Conservation (phyloP, 2,888 invertebrate species). For the Heliconius aoede region DNA sequence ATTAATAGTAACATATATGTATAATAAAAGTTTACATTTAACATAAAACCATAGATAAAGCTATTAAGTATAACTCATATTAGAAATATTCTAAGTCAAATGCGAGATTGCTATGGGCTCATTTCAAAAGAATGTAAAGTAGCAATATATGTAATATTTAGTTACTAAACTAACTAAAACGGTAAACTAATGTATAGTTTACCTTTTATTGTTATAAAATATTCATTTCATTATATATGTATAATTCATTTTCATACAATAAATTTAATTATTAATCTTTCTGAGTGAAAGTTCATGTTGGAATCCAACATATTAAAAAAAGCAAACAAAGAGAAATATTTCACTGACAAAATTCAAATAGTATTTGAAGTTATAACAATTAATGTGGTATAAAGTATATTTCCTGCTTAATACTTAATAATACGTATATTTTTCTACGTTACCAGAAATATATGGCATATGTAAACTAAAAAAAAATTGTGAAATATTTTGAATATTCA, state of each 20-base stretch:
- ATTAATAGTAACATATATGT: background rate
- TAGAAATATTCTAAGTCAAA: background rate
- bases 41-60: background rate
- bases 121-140: too few species aligned
- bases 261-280: background rate
- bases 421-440: background rate
- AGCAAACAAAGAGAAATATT: too few species aligned
- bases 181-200: too few species aligned
- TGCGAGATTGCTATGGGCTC: background rate
- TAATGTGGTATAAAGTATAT: background rate
- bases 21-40: background rate
- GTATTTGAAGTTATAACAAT: background rate
- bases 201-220: too few species aligned
- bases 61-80: background rate
- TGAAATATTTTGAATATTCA: background rate
- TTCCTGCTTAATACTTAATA: background rate
- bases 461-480: background rate
- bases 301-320: background rate
- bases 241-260: too few species aligned
- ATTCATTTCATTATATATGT: too few species aligned
- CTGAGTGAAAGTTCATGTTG: background rate
- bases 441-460: conserved; percentile 1
- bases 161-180: too few species aligned
- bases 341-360: background rate
- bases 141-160: too few species aligned